Conservation (phyloP, 2,888 invertebrate genomes). For the Lasius fuliginosus region DNA sequence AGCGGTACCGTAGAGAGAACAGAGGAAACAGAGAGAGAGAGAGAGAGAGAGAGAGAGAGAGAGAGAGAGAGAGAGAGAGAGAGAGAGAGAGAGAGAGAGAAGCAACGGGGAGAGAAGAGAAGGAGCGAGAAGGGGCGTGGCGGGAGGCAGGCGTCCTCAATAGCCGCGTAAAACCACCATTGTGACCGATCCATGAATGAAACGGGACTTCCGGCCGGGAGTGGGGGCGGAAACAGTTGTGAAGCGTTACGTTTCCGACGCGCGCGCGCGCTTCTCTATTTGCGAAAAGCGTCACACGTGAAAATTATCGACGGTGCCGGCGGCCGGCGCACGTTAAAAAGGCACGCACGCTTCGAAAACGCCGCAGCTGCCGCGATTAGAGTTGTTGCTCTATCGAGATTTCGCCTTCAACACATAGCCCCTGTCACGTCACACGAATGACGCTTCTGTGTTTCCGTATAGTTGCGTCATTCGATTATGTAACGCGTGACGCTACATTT, state of each 20-base stretch:
- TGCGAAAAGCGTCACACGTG: slow-evolving; percentile 20
- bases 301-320: slow-evolving; percentile 14
- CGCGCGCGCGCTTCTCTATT: slow-evolving; percentile 69
- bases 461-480: slow-evolving; percentile 35
- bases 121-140: slow-evolving; percentile 71
- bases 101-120: slow-evolving; percentile 27
- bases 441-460: slow-evolving; percentile 22
- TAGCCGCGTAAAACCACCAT: slow-evolving; percentile 85
- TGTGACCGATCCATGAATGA: slow-evolving; percentile 86
- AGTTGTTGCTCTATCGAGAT: slow-evolving; percentile 17
- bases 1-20: slow-evolving; percentile 19
- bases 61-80: slow-evolving; percentile 53
- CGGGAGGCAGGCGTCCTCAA: slow-evolving; percentile 82
- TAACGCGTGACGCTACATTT: slow-evolving; percentile 19
- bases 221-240: slow-evolving; percentile 85
- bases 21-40: slow-evolving; percentile 5
- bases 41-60: slow-evolving; percentile 12
- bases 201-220: slow-evolving; percentile 85
- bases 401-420: slow-evolving; percentile 21
- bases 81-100: slow-evolving; percentile 42
- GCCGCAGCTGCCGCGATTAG: background rate
- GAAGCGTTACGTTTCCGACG: slow-evolving; percentile 83
- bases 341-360: background rate
- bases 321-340: slow-evolving; percentile 1
- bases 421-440: slow-evolving; percentile 20